Percentiles rank a stretch among this genome's conserved stretches.
phyloP scores from a whole-genome alignment of 2,797 vertebrate species.

The Odontamblyopus rebecca region DNA sequence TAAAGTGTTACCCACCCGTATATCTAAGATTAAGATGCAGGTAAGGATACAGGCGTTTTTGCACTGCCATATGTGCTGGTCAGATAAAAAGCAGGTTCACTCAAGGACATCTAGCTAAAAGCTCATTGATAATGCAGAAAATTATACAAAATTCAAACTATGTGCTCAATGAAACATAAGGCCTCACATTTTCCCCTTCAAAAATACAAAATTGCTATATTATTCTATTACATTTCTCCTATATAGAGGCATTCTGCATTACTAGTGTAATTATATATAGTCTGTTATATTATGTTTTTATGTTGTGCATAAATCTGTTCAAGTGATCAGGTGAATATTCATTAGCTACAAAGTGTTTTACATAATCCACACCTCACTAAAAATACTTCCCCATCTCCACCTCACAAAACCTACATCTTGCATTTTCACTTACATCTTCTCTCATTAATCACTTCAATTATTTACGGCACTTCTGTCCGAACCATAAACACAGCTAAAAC shows the following conservation, averaged over 20 bases:
- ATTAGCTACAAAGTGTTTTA: conserved; percentile 11
- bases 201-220: background rate
- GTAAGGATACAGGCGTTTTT: too few species aligned
- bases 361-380: conserved; percentile 14
- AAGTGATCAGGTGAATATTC: conserved; percentile 6
- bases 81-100: background rate
- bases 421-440: conserved; percentile 33
- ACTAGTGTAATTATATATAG: background rate
- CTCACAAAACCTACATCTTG: conserved; percentile 43
- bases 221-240: background rate
- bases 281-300: background rate
- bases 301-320: background rate
- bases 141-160: too few species aligned
- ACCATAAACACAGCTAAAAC: conserved; percentile 63
- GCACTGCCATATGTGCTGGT: background rate
- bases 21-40: too few species aligned
- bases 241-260: background rate
- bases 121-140: background rate
- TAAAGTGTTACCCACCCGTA: too few species aligned
- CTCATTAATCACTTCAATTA: conserved; percentile 57
- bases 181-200: background rate
- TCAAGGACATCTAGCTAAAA: background rate
- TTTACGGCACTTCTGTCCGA: conserved; percentile 63
- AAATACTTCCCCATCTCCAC: conserved; percentile 24
- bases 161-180: too few species aligned